Base-by-base conservation (phyloP, 2,888 invertebrate species). In the Lacanobia wlatinum region DNA sequence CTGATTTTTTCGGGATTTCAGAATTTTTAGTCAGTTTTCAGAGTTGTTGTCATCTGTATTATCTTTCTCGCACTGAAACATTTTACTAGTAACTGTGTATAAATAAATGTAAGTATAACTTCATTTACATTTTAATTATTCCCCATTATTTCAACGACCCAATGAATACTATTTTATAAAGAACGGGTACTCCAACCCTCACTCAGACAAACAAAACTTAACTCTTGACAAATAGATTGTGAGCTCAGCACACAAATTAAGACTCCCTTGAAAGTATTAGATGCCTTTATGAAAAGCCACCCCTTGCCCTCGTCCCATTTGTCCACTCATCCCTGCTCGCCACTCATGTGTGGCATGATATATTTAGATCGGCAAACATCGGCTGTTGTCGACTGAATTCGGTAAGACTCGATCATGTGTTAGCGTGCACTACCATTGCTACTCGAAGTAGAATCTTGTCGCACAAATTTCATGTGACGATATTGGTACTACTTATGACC, bases 331-430 rank as follows among this genome's bases (percentile, higher is more conserved):
- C 80, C 78, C 52, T 66, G 52, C 59, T 62, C 62, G 59, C 58
- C 63, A 76, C 58, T 84, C 78, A 75, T 70, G 70, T 76, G 65
- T 56, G 70, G 28, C 68, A 60, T 72, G 65, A 75, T 81, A 74
- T 80, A 83, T 79, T 83, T 76, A 76, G 63, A 74, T 77, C 80
- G 73, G 76, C 43, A 65, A 78, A 80, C 74, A 55, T 76, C 55
- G 76, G 60, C 18, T 16, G 43, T 61, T 38, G 60, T 84, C 77
- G 81, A 52, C 12, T 56, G 68, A 64, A 61, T 78, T 80, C 69
- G 70, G 60, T 46, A 16, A 34, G 52, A 64, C 16, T 78, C 63
- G 10, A 40, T 70, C 48, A 21, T 46, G 61, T 67, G 70, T 56
- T 56, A 46, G 16, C 38, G 14, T 12, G 60, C 55, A 40, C 40